Evolutionary conservation across 1,140 invertebrate species (phyloP).

Genomic region (Leptopilina boulardi): DNA sequence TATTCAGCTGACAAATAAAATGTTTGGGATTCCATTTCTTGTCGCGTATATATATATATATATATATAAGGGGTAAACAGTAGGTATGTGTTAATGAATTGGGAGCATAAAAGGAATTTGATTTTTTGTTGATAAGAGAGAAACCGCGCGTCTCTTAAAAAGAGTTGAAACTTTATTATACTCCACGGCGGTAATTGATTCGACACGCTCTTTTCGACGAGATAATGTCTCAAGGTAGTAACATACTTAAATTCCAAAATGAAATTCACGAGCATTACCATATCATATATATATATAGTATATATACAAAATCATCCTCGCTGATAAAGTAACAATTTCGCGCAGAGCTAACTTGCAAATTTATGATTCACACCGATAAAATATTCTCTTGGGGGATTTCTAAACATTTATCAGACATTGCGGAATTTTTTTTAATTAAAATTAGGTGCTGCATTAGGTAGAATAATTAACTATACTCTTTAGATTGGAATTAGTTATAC

Average conservation of each 20-base stretch:
- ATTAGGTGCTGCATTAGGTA: too few species aligned
- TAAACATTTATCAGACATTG: too few species aligned
- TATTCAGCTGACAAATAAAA: neutral
- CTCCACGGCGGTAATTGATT: slow-evolving; percentile 3
- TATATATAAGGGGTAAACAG: slow-evolving; percentile 11
- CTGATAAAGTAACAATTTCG: too few species aligned
- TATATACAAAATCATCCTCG: too few species aligned
- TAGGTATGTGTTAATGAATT: slow-evolving; percentile 32
- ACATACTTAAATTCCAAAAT: neutral
- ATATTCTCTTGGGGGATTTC: too few species aligned
- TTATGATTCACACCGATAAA: too few species aligned
- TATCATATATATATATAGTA: too few species aligned
- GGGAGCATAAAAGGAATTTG: slow-evolving; percentile 27
- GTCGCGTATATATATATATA: too few species aligned
- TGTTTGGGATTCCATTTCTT: slow-evolving; percentile 15
- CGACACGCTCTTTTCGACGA: slow-evolving; percentile 10
- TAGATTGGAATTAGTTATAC: too few species aligned
- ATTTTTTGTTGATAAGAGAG: slow-evolving; percentile 19
- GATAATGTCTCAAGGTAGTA: slow-evolving; percentile 6
- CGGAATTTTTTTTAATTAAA: too few species aligned
- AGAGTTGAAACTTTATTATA: slow-evolving; percentile 33
- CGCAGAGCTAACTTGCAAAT: too few species aligned
- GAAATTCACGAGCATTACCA: slow-evolving; percentile 22
- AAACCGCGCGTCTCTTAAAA: slow-evolving; percentile 7
- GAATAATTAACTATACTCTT: too few species aligned